Evolutionary conservation across 2,888 invertebrate species (phyloP), one percentile per base, ranked within the genome.

Genomic region (Oligia latruncula): DNA sequence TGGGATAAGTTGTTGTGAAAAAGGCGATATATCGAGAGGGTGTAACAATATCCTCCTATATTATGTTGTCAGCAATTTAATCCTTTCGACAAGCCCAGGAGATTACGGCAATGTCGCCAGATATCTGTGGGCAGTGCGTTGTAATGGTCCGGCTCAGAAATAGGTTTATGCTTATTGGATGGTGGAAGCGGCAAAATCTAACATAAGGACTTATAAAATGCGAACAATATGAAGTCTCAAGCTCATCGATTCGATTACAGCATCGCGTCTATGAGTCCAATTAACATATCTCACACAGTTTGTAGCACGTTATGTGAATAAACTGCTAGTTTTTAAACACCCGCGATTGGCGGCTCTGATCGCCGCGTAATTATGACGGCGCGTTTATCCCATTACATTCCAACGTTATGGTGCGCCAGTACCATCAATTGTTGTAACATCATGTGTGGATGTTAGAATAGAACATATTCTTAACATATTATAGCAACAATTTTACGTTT

Each of bases 241-340:
- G 72, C 72, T 74, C 71, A 78, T 78, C 49, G 78, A 80, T 81
- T 76, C 76, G 80, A 88, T 88, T 74, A 82, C 43, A 68, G 49
- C 29, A n/a, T 29, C 43, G 43, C n/a, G 77, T 78, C 64, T 77
- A 67, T 43, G 66, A 60, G 35, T 66, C 66, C 79, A 88, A 88
- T 87, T 82, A 87, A 74, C 75, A 72, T 87, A 80, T 80, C 68
- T 84, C 77, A 78, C 52, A 74, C 62, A 74, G 74, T 77, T 82
- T 79, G 71, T 75, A 74, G 74, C 79, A 71, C 77, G 66, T 75
- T 82, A 67, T 23, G 62, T 66, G 74, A 82, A 81, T 89, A 89
- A 87, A 84, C 75, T 74, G 70, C 23, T 76, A 52, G 71, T 80
- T 81, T 80, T 80, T 81, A 89, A 77, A 71, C 55, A 74, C 8